Evolutionary conservation across 53 echinoderm and acorn worm genomes (phyloP).

Genomic region (Holothuria leucospilota): DNA sequence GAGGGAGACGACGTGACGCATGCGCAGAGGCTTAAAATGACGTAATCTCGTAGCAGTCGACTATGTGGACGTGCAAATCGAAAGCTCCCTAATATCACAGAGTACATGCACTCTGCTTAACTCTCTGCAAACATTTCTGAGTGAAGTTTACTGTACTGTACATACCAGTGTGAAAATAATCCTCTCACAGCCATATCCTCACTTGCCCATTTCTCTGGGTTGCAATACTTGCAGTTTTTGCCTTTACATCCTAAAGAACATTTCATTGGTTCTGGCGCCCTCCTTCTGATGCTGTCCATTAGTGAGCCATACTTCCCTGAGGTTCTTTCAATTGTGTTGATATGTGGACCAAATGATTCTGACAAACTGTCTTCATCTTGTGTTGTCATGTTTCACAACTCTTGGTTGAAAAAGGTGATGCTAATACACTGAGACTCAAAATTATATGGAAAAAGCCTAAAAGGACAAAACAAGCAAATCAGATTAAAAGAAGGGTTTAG

Average conservation of each 20-base stretch:
- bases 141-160: background rate
- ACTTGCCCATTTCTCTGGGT: conserved; percentile 74
- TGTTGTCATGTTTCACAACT: background rate
- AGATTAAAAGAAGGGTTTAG: no score
- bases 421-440: no score
- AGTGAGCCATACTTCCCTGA: conserved; percentile 85
- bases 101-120: no score
- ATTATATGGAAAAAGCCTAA: no score
- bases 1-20: no score
- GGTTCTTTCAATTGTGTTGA: conserved; percentile 77
- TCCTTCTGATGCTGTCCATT: conserved; percentile 74
- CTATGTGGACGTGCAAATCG: no score
- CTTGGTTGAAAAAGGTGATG: background rate
- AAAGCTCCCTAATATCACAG: no score
- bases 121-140: no score
- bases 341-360: conserved; percentile 75
- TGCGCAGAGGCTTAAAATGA: no score
- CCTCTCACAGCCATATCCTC: conserved; percentile 89
- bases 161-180: conserved; percentile 88
- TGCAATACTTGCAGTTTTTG: conserved; percentile 93
- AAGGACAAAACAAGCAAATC: no score
- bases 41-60: no score
- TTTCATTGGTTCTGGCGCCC: conserved; percentile 78
- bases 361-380: conserved; percentile 44
- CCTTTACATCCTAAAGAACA: conserved; percentile 97